A percentile compares a stretch with the other conserved stretches of the same genome.
phyloP scores from a whole-genome alignment of 2,888 invertebrate species.

The Cyrtodaria siliqua region DNA sequence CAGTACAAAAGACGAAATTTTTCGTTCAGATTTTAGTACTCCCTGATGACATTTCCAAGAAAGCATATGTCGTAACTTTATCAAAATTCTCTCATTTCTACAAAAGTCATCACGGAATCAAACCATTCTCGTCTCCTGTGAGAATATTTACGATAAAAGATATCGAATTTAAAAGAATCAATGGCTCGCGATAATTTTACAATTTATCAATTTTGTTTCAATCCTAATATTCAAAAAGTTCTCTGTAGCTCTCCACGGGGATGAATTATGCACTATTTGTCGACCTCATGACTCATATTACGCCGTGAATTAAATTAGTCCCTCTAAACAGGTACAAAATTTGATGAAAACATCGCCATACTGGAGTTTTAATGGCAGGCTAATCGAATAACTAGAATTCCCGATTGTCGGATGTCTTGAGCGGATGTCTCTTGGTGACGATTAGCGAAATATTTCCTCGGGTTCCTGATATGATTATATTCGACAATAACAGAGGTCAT shows the following conservation, averaged over 20 bases:
- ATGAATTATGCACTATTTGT: conserved; percentile 48
- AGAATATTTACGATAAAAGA: conserved; percentile 30
- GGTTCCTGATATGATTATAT: conserved; percentile 52
- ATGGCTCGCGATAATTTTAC: conserved; percentile 33
- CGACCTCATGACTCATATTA: conserved; percentile 60
- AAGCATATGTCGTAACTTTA: conserved; percentile 37
- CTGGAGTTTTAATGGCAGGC: conserved; percentile 29
- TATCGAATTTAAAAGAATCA: conserved; percentile 41
- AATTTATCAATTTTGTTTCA: conserved; percentile 48
- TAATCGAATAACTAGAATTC: conserved; percentile 55
- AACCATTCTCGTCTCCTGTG: conserved; percentile 7
- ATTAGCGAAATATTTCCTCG: conserved; percentile 43
- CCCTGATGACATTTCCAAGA: conserved; percentile 17
- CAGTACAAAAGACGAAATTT: conserved; percentile 12
- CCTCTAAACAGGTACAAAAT: conserved; percentile 62
- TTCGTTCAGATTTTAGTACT: conserved; percentile 29
- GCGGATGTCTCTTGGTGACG: conserved; percentile 32
- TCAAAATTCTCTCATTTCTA: conserved; percentile 37
- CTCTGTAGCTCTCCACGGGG: conserved; percentile 33
- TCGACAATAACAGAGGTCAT: conserved; percentile 43
- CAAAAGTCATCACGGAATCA: conserved; percentile 28
- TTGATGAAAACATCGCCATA: conserved; percentile 59
- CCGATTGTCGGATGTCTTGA: conserved; percentile 29
- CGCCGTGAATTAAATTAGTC: conserved; percentile 58
- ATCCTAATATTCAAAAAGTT: conserved; percentile 36